phyloP scores from a whole-genome alignment of 2,888 invertebrate genomes.

The Cheilosia variabilis region DNA sequence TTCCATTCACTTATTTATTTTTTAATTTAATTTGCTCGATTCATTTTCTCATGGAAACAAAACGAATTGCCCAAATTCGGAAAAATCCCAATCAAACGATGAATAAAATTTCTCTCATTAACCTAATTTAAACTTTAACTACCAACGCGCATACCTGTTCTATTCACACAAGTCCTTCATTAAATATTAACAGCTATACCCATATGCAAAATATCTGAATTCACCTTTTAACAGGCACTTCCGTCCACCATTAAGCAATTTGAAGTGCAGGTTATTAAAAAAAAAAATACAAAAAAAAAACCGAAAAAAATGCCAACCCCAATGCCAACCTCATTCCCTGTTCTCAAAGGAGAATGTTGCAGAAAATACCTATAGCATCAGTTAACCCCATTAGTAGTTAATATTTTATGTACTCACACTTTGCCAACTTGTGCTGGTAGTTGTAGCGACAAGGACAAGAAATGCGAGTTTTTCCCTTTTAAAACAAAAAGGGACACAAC shows the following conservation, averaged over 20 bases:
- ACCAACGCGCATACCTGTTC: conserved; percentile 23
- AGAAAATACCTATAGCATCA: conserved; percentile 70
- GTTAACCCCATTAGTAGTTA: conserved; percentile 73
- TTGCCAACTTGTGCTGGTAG: conserved; percentile 34
- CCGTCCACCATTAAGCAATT: conserved; percentile 74
- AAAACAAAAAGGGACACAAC: conserved; percentile 39
- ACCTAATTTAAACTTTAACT: conserved; percentile 67
- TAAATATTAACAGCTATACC: conserved; percentile 25
- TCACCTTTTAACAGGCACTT: conserved; percentile 62
- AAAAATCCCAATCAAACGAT: conserved; percentile 57
- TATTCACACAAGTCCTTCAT: conserved; percentile 20
- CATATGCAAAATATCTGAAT: conserved; percentile 53
- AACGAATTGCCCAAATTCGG: conserved; percentile 4
- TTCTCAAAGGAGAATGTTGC: conserved; percentile 48
- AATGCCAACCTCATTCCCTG: neutral
- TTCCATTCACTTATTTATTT: conserved; percentile 9
- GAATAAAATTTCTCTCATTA: conserved; percentile 69
- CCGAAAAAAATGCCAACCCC: neutral
- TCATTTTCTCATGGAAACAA: neutral
- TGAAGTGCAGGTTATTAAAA: conserved; percentile 46
- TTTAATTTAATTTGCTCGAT: neutral
- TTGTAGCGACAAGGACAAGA: conserved; percentile 65
- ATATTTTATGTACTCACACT: conserved; percentile 71
- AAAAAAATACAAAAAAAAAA: neutral
- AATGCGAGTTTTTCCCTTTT: conserved; percentile 27